Evolutionary conservation across 2,888 invertebrate species (phyloP), one percentile per base, ranked within the genome.

Genomic region (Drosophila mercatorum): DNA sequence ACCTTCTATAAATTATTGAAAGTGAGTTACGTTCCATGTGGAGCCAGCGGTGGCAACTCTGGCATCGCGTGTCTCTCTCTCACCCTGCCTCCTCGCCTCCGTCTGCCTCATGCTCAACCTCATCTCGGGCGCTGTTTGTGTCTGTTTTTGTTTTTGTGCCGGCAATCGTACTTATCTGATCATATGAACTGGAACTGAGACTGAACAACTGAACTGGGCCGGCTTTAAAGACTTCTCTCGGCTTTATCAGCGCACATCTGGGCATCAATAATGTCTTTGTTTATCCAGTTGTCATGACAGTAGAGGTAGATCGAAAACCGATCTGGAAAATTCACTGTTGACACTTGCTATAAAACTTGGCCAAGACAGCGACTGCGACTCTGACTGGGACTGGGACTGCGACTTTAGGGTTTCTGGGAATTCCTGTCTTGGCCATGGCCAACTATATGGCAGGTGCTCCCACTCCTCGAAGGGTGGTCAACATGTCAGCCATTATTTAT

Each of bases 231-330:
- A 51, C 65, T 55, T 41, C 51, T 61, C 47, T 43, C 56, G 40
- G 51, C 46, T 63, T 81, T 81, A 75, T 82, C 80, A 75, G 81
- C 82, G 66, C 72, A 72, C 84, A 86, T 88, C 86, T 77, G 89
- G 80, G 86, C 83, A 89, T 87, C 90, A 89, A 88, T 89, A 87
- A 89, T 83, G 88, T 89, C 90, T 89, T 88, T 88, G 88, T 89
- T 88, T 83, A 76, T 80, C 72, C 74, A 81, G 82, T 66, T 59
- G 78, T 70, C 73, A 72, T 72, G 79, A 74, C 68, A 76, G 14
- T 2, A 2, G 31, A 34, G 58, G 5, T 5, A 36, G 77, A 80
- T 78, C 77, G 67, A 58, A 58, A 53, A 43, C 44, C 58, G 75
- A 78, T 73, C 69, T 61, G 68, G 73, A 75, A 79, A 79, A 89